These are phyloP conservation scores for Ormyrus rosae DNA, from an alignment of 2,888 invertebrate genomes.

Conservation along the genomic window DNA sequence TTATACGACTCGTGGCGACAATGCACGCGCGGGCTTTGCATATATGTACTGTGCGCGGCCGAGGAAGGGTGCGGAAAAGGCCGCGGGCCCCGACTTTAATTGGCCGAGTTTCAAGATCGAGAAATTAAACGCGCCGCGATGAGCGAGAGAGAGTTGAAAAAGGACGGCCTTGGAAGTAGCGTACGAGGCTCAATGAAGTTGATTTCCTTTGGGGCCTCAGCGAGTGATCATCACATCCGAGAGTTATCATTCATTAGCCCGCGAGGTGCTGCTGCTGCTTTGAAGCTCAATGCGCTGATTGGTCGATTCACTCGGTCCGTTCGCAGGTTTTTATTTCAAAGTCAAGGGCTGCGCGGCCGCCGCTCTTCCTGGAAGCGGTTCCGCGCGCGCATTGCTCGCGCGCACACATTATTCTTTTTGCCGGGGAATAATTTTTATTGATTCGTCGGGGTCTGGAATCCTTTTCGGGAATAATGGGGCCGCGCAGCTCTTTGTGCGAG, in stretches of 20 bases:
- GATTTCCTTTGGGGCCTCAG: slow-evolving; percentile 34
- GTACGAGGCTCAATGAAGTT: slow-evolving; percentile 34
- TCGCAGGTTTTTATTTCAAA: slow-evolving; percentile 14
- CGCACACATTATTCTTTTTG: not conserved
- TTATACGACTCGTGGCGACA: slow-evolving; percentile 2
- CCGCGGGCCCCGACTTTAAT: not conserved
- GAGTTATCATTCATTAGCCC: not conserved
- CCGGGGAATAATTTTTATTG: slow-evolving; percentile 32
- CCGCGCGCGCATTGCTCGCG: not conserved
- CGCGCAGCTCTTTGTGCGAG: not conserved
- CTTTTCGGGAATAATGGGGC: not conserved
- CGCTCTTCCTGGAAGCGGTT: not conserved
- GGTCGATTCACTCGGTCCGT: slow-evolving; percentile 21
- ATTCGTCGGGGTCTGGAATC: not conserved
- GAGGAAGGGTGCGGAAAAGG: not conserved
- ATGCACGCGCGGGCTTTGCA: not conserved
- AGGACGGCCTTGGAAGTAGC: not conserved
- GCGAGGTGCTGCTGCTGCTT: slow-evolving; percentile 1
- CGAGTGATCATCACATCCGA: not conserved
- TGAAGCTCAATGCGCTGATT: slow-evolving; percentile 34
- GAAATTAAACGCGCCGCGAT: not conserved
- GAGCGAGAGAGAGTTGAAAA: not conserved
- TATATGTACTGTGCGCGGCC: not conserved
- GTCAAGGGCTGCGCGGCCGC: slow-evolving; percentile 13
- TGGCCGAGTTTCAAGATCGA: not conserved